These are phyloP conservation scores for Campopleginae sp. DNA, from an alignment of 2,888 invertebrate species.

Conservation along the genomic window DNA sequence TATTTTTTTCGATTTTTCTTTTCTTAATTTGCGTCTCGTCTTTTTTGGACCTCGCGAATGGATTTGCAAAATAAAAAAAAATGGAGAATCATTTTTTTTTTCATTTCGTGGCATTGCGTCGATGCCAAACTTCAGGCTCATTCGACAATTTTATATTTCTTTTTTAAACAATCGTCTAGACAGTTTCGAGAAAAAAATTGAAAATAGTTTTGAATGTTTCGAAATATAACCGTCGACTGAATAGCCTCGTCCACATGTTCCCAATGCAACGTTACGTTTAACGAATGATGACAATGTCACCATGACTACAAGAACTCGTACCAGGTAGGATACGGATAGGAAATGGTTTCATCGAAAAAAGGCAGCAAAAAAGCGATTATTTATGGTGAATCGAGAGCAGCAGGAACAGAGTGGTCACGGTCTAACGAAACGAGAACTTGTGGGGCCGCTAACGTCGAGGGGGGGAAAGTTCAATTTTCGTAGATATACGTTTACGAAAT, in stretches of 20 bases:
- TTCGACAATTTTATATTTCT: too few species aligned
- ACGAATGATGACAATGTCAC: constrained; percentile 43
- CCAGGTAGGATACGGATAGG: constrained; percentile 32
- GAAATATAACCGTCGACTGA: background rate
- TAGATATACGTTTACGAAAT: constrained; percentile 12
- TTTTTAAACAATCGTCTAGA: too few species aligned
- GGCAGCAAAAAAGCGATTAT: constrained; percentile 8
- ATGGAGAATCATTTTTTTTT: too few species aligned
- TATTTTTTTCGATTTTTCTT: too few species aligned
- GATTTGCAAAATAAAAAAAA: too few species aligned
- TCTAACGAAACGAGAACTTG: constrained; percentile 39
- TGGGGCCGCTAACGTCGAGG: background rate
- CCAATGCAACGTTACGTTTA: background rate
- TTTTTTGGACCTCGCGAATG: too few species aligned
- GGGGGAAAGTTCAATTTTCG: constrained; percentile 41
- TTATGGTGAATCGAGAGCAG: constrained; percentile 1
- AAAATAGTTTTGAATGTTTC: background rate
- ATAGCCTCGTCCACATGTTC: background rate
- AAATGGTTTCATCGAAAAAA: constrained; percentile 25
- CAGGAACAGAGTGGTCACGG: constrained; percentile 44
- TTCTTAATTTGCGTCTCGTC: too few species aligned
- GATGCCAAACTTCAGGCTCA: too few species aligned
- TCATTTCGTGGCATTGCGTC: too few species aligned
- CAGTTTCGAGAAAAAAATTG: background rate
- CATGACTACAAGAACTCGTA: constrained; percentile 60